Conservation (phyloP, 2,888 invertebrate genomes). For the Philaethria dido region DNA sequence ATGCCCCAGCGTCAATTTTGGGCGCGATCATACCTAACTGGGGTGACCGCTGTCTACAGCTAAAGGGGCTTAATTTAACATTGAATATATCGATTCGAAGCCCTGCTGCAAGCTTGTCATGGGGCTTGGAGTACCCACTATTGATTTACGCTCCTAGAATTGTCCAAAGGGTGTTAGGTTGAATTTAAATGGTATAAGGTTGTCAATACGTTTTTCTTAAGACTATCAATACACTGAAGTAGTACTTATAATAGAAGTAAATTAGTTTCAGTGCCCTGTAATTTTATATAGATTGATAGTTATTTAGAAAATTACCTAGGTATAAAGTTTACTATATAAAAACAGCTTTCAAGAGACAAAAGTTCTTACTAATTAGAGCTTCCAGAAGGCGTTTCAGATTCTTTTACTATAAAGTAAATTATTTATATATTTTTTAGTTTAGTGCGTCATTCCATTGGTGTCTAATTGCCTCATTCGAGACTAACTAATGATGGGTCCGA, state of each 20-base stretch:
- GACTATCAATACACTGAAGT: too few relatives aligned
- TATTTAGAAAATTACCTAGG: not conserved
- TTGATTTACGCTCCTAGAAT: conserved; percentile 24
- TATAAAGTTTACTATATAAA: not conserved
- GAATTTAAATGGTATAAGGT: conserved; percentile 3
- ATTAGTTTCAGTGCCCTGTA: too few relatives aligned
- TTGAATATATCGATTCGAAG: conserved; percentile 42
- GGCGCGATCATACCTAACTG: conserved; percentile 38
- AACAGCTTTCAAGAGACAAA: not conserved
- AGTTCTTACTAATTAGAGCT: conserved; percentile 9
- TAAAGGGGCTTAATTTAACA: conserved; percentile 39
- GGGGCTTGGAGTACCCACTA: conserved; percentile 12
- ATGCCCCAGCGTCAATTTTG: conserved; percentile 39
- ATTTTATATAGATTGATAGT: too few relatives aligned
- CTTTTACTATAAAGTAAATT: conserved; percentile 24
- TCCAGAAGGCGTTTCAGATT: conserved; percentile 22
- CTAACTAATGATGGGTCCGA: conserved; percentile 39
- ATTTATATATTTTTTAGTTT: conserved; percentile 36
- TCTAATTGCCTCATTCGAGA: conserved; percentile 42
- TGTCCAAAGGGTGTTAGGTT: conserved; percentile 21
- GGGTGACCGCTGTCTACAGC: conserved; percentile 42
- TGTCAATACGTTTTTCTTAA: not conserved
- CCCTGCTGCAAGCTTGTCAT: conserved; percentile 26
- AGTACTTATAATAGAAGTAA: too few relatives aligned
- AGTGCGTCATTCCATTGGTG: conserved; percentile 32